Conservation (phyloP, 2,888 invertebrate species). For the Clitarchus hookeri region DNA sequence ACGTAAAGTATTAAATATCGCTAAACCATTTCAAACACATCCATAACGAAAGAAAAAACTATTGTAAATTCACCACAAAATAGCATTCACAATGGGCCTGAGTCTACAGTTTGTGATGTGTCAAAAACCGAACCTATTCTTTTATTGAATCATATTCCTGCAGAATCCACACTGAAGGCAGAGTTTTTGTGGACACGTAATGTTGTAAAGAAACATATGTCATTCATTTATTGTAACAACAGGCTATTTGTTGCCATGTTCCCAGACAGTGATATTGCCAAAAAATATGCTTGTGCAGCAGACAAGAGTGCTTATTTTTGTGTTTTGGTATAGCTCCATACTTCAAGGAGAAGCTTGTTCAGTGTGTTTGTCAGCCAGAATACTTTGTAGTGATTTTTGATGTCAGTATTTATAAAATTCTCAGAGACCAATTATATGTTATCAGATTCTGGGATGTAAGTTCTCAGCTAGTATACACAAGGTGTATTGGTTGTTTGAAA, state of each 20-base stretch:
- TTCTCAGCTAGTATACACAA: constrained; percentile 15
- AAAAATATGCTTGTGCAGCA: constrained; percentile 19
- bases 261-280: background rate
- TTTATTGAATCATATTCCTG: constrained; percentile 12
- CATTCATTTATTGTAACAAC: constrained; percentile 10
- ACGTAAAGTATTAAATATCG: background rate
- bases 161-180: background rate
- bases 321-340: constrained; percentile 4
- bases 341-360: constrained; percentile 22
- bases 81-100: background rate
- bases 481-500: background rate
- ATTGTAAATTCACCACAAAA: background rate
- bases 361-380: constrained; percentile 10
- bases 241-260: background rate
- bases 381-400: constrained; percentile 10
- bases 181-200: constrained; percentile 18
- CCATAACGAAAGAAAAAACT: background rate
- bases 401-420: background rate
- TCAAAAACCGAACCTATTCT: background rate
- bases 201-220: constrained; percentile 21
- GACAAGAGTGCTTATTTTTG: constrained; percentile 19
- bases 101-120: background rate
- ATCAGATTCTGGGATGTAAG: constrained; percentile 17
- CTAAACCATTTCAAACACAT: background rate
- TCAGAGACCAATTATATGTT: background rate